These are phyloP conservation scores for Scarus forsteni DNA, from an alignment of 2,797 vertebrate genomes.

Conservation along the genomic window DNA sequence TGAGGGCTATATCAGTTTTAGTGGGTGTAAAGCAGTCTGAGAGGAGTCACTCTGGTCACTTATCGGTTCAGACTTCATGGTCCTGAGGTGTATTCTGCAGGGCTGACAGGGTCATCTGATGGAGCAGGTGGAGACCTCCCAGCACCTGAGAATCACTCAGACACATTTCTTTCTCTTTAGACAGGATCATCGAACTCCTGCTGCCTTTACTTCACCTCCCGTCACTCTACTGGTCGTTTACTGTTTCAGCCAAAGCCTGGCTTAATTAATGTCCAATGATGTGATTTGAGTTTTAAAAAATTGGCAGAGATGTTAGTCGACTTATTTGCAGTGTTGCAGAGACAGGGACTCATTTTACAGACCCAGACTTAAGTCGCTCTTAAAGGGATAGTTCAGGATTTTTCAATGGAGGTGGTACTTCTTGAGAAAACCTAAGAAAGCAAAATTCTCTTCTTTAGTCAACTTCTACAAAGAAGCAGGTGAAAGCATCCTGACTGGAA, in stretches of 20 bases:
- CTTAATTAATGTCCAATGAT: not conserved
- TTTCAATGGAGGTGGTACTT: no score
- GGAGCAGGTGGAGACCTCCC: slow-evolving; percentile 27
- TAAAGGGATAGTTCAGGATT: no score
- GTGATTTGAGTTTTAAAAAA: no score
- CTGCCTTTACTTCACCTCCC: not conserved
- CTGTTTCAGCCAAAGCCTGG: not conserved
- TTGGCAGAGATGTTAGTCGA: no score
- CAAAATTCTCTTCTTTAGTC: no score
- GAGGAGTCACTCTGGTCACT: slow-evolving; percentile 1
- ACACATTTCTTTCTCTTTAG: not conserved
- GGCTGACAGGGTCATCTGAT: slow-evolving; percentile 13
- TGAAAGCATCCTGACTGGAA: no score
- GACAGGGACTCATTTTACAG: no score
- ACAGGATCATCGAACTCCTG: slow-evolving; percentile 6
- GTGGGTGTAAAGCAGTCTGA: not conserved
- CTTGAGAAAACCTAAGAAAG: no score
- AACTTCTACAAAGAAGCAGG: no score
- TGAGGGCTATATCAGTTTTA: not conserved
- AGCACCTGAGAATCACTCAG: slow-evolving; percentile 20
- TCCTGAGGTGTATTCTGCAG: slow-evolving; percentile 10
- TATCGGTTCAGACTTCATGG: slow-evolving; percentile 7
- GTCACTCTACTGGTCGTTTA: not conserved
- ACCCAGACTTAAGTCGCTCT: no score
- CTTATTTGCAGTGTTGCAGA: not conserved